Percentiles rank a stretch among this genome's conserved stretches.
phyloP scores from a whole-genome alignment of 1,140 invertebrate genomes.

The Hyles vespertilio region DNA sequence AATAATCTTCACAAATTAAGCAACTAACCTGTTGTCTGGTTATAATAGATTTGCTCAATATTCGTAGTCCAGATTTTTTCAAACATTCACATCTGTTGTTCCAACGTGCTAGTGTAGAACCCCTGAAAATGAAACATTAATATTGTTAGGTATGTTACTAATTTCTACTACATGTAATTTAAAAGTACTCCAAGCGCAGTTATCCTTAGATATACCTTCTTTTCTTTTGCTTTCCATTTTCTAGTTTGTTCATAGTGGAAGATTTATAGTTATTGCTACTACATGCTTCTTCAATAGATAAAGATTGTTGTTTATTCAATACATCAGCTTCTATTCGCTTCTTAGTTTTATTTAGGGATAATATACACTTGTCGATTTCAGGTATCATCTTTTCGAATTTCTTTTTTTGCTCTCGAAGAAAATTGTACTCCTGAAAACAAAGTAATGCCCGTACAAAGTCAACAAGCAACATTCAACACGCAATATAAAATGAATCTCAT shows the following conservation, averaged over 20 bases:
- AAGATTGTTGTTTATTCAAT: constrained; percentile 39
- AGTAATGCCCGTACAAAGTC: too few relatives aligned
- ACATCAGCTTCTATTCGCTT: constrained; percentile 44
- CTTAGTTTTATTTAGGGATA: constrained; percentile 40
- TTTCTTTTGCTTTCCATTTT: constrained; percentile 32
- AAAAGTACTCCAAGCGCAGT: too few relatives aligned
- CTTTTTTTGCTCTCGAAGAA: constrained; percentile 48
- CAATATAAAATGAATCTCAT: too few relatives aligned
- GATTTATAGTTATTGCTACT: constrained; percentile 26
- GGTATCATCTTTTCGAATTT: constrained; percentile 47
- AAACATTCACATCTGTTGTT: constrained; percentile 44
- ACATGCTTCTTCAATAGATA: constrained; percentile 45
- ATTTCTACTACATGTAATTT: too few relatives aligned
- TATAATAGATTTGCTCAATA: constrained; percentile 38
- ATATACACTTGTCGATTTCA: constrained; percentile 40
- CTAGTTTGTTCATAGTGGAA: constrained; percentile 19
- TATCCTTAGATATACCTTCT: constrained; percentile 19
- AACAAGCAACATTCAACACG: too few relatives aligned
- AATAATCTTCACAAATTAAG: too few relatives aligned
- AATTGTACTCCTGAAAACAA: constrained; percentile 46
- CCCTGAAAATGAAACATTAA: constrained; percentile 23
- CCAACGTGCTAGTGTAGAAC: constrained; percentile 40
- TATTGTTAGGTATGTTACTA: too few relatives aligned
- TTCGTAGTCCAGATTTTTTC: constrained; percentile 48
- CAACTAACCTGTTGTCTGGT: constrained; percentile 49